Evolutionary conservation across 2,113 vertebrate genomes (phyloP).

Genomic region (Arizona elegans): DNA sequence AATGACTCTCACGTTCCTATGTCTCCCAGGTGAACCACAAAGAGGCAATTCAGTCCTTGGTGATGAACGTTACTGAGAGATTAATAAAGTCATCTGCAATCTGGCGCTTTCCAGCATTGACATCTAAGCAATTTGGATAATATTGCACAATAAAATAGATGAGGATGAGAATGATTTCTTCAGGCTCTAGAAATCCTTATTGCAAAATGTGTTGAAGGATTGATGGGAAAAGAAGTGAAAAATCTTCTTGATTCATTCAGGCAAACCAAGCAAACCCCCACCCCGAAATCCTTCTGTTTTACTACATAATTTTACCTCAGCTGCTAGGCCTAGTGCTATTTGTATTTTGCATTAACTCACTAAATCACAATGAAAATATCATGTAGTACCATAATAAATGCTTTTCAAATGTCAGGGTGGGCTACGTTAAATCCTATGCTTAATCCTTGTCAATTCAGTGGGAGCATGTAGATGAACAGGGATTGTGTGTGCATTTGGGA

Average conservation of each 20-base stretch:
- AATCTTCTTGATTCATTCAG: background rate
- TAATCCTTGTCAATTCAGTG: constrained; percentile 5
- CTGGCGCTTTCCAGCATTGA: background rate
- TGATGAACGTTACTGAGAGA: background rate
- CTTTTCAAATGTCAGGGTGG: constrained; percentile 21
- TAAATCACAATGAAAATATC: constrained; percentile 22
- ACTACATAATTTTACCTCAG: constrained; percentile 1
- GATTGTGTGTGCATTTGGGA: background rate
- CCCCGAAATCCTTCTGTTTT: background rate
- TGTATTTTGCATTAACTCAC: constrained; percentile 23
- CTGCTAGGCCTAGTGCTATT: constrained; percentile 5
- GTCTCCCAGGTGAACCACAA: background rate
- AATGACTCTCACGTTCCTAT: background rate
- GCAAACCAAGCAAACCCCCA: background rate
- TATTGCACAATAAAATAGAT: background rate
- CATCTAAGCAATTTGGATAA: background rate
- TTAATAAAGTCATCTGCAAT: background rate
- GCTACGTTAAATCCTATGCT: constrained; percentile 2
- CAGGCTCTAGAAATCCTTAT: background rate
- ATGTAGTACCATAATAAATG: constrained; percentile 6
- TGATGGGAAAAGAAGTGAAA: background rate
- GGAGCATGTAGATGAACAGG: background rate
- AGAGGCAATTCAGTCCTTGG: background rate
- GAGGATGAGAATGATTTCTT: background rate
- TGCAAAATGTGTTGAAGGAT: background rate